These are phyloP conservation scores for Stenichneumon culpator DNA, from an alignment of 2,888 invertebrate genomes.

Conservation along the genomic window DNA sequence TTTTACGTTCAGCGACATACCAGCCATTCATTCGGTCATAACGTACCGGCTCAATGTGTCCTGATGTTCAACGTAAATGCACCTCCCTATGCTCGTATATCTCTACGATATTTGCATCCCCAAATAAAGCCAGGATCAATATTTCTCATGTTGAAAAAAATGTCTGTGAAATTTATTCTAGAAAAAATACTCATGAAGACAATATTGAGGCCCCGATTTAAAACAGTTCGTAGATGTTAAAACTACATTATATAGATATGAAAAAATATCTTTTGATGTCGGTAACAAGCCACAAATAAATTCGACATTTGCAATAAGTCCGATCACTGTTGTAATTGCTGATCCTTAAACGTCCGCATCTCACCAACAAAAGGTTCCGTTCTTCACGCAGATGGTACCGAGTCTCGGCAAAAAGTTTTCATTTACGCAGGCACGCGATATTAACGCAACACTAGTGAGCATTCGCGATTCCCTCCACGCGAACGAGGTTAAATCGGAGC, in stretches of 20 bases:
- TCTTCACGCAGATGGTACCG: neutral
- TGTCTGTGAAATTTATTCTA: too few species aligned
- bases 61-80: neutral
- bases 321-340: neutral
- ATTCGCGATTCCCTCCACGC: constrained; percentile 5
- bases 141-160: too few species aligned
- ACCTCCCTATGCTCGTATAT: neutral
- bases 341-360: neutral
- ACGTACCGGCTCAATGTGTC: neutral
- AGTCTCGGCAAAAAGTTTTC: neutral
- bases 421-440: neutral
- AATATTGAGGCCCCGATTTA: neutral
- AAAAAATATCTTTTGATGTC: neutral
- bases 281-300: neutral
- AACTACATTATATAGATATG: neutral
- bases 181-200: neutral
- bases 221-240: neutral
- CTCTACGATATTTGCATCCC: neutral
- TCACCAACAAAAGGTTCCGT: neutral
- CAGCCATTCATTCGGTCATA: neutral
- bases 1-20: neutral
- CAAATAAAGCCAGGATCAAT: neutral
- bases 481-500: constrained; percentile 24
- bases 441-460: neutral
- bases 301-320: neutral